Base-by-base conservation (phyloP, 1,140 invertebrate genomes). In the Drosophila seguyi region DNA sequence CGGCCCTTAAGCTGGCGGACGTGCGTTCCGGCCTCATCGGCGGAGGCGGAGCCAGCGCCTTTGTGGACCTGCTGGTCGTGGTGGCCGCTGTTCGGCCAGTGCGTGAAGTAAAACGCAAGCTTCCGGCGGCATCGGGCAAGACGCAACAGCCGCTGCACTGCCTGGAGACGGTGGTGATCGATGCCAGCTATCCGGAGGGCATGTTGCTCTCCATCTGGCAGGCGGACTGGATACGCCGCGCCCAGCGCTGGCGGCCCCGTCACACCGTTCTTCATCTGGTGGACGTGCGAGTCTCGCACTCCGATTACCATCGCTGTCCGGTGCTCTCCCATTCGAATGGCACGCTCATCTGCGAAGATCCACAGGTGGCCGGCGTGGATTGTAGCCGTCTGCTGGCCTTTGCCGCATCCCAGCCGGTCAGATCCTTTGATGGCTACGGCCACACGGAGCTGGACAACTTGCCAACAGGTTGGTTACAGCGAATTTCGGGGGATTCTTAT, bases 251-350 rank as follows among this genome's bases (percentile, higher is more conserved):
- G 94, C 90, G 90, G 53, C 91, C 93, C 6, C 73, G 88, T 34
- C 79, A 91, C 38, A 94, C 94, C 14, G 79, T 94, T 31, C 58
- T 94, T 0, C 93, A 94, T 73, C 69, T 94, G 8, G 93, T 94
- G 14, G 93, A 94, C 75, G 81, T 93, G n/a, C 88, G 90, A 11
- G 75, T 93, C 25, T 79, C 85, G 1, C 93, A 93, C 76, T 93
- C 93, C 0, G 75, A 74, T 18, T 94, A 92, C 61, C 75, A 91
- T 31, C 81, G 88, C 60, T 69, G 81, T 6, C 79, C 91, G 10
- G 74, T 88, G 4, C 88, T 93, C 1, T 79, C 73, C 22, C 74
- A 92, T 18, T 81, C 88, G 6, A 71, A 75, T 31, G 77, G 91
- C 22, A 93, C 93, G 6, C 79, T 94, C 18, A 81, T 94, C 20